phyloP scores from a whole-genome alignment of 2,113 vertebrate species.

The Hypanus sabinus region DNA sequence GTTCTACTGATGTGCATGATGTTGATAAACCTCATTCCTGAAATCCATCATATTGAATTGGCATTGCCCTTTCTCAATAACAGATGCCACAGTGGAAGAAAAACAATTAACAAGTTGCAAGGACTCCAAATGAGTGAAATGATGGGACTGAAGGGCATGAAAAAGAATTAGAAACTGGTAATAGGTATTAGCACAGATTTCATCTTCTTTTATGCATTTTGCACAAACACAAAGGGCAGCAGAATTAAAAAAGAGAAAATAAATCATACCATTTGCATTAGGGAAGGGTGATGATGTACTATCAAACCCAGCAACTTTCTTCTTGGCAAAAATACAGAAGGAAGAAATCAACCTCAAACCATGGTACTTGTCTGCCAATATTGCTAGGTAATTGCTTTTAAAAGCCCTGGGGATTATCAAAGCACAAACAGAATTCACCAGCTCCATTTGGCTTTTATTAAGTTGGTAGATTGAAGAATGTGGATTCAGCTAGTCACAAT shows the following conservation, averaged over 20 bases:
- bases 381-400: neutral
- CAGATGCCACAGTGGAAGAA: neutral
- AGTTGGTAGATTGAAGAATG: neutral
- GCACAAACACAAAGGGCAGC: too few species aligned
- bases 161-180: too few species aligned
- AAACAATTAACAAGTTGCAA: neutral
- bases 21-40: neutral
- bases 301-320: neutral
- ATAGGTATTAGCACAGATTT: too few species aligned
- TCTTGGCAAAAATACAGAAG: neutral
- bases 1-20: neutral
- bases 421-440: neutral
- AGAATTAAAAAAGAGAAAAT: too few species aligned
- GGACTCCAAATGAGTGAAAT: neutral
- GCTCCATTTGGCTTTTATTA: neutral
- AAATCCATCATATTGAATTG: neutral
- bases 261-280: neutral
- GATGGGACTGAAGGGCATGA: neutral
- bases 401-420: neutral
- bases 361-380: neutral
- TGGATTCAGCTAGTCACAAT: neutral
- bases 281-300: neutral
- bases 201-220: too few species aligned
- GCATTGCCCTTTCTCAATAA: neutral
- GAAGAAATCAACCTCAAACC: neutral